Conservation (phyloP, 2,888 invertebrate species). For the Meghimatium bilineatum region DNA sequence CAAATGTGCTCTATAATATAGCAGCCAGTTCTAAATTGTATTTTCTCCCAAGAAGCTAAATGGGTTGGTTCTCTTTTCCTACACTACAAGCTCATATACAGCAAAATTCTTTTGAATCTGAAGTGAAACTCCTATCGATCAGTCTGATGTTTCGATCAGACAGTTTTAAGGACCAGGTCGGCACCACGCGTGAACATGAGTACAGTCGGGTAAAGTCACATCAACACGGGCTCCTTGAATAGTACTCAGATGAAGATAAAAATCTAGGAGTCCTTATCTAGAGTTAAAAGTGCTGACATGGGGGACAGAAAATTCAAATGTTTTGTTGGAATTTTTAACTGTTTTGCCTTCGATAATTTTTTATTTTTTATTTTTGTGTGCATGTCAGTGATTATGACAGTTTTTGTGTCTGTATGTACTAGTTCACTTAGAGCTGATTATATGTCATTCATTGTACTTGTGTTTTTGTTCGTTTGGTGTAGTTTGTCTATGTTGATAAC, state of each 20-base stretch:
- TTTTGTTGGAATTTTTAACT: not conserved
- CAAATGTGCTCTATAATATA: not conserved
- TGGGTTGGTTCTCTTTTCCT: too few relatives aligned
- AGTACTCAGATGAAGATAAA: not conserved
- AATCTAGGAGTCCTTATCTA: not conserved
- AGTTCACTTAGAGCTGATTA: too few relatives aligned
- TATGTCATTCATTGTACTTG: too few relatives aligned
- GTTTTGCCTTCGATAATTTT: not conserved
- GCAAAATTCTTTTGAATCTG: not conserved
- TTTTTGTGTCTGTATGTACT: not conserved
- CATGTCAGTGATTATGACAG: conserved; percentile 1
- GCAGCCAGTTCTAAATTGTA: not conserved
- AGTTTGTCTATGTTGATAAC: too few relatives aligned
- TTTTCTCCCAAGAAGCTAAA: not conserved
- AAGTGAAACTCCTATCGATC: not conserved
- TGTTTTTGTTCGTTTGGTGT: not conserved
- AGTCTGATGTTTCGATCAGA: not conserved
- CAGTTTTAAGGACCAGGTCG: not conserved
- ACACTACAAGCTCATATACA: not conserved
- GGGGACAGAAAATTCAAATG: not conserved
- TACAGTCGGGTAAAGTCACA: not conserved
- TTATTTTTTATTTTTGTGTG: too few relatives aligned
- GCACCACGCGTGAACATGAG: not conserved
- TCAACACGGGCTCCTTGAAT: not conserved
- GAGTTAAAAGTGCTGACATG: not conserved